Conservation (phyloP, 1,140 invertebrate species). For the Zaprionus ghesquierei region DNA sequence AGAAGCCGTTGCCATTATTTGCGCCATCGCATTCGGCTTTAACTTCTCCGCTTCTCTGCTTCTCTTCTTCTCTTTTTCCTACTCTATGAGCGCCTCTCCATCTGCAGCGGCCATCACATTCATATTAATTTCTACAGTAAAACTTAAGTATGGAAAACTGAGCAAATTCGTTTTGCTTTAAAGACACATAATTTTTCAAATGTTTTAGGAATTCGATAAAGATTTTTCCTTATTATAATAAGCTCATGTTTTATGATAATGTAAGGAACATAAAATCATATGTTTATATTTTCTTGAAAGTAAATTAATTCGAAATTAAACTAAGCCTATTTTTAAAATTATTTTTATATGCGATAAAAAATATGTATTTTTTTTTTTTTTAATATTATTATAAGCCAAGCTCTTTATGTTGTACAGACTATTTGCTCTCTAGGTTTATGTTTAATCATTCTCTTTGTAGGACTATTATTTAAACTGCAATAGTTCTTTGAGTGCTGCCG, state of each 20-base stretch:
- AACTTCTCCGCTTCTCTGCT: slow-evolving; percentile 4
- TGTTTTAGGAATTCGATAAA: neutral
- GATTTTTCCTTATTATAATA: neutral
- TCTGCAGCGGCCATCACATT: slow-evolving; percentile 19
- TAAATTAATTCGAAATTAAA: no score
- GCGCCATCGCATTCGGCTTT: slow-evolving; percentile 50
- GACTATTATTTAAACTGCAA: no score
- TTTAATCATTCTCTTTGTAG: no score
- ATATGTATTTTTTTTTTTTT: no score
- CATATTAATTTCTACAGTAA: slow-evolving; percentile 15
- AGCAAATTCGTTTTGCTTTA: neutral
- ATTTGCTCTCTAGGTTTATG: no score
- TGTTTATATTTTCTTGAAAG: neutral
- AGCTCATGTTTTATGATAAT: no score
- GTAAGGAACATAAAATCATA: neutral
- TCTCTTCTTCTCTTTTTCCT: neutral
- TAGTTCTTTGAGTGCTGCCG: no score
- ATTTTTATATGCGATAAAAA: neutral
- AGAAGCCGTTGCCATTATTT: slow-evolving; percentile 50
- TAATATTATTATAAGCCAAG: neutral
- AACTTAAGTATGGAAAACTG: neutral
- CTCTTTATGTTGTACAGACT: neutral
- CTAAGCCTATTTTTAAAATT: neutral
- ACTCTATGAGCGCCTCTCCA: no score
- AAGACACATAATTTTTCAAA: no score